Evolutionary conservation across 2,113 vertebrate genomes (phyloP), one percentile per base, ranked within the genome.

Genomic region (Ictalurus punctatus): DNA sequence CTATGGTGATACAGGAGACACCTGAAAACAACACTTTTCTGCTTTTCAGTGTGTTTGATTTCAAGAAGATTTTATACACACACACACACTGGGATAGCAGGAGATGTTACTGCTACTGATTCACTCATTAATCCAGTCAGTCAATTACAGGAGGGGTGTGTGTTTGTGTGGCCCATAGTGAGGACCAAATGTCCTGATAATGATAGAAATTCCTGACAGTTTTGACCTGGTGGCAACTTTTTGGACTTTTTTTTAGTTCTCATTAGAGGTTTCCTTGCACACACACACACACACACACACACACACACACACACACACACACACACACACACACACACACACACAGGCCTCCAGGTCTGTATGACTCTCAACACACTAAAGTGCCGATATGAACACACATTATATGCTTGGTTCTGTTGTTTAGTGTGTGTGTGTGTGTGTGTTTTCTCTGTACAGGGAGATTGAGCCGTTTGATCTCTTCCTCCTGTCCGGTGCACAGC

Each of bases 401-500:
- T 27, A 25, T 23, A 52, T 79, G 44, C 44, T 14, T 79, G 44
- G 21, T 65, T 30, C 25, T 67, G 27, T 30, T 37, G 3, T 67
- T 23, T 9, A 3, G 71, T 40, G 69, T 40, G 17, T 86, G 84
- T 76, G 69, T 59, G 54, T 58, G 85, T 76, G n/a, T 86, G 78
- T 30, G 7, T 81, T 21, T 56, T 76, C 34, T 30, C 27, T 63
- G 58, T 81, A 52, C 30, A 83, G 54, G 21, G 30, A 3, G 44
- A 67, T 63, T 80, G 58, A 67, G 44, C 59, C 17, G 44, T 88
- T 90, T 87, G 87, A 88, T 86, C 80, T 78, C 67, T 89, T 88
- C 90, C 83, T 86, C 63, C 48, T 58, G 48, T 81, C 74, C 44
- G 6, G 54, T 86, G 54, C 85, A 44, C 87, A 88, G 80, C 81